Evolutionary conservation across 1,140 invertebrate genomes (phyloP).

Genomic region (Drosophila navojoa): DNA sequence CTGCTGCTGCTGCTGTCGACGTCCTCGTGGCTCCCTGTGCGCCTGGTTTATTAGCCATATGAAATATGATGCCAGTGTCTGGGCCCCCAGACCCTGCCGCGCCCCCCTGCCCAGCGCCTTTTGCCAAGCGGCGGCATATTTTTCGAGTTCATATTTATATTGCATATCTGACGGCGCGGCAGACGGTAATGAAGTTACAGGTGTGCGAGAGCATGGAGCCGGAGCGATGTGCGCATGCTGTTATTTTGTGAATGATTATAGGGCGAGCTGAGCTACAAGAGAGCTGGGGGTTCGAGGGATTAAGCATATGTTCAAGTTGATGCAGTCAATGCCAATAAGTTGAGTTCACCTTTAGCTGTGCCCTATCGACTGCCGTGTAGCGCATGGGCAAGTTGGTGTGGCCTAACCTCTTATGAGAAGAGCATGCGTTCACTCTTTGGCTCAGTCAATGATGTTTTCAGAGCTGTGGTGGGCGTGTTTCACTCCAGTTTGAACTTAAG

Average conservation of each 20-base stretch:
- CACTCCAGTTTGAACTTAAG: slow-evolving; percentile 80
- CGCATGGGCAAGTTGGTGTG: slow-evolving; percentile 4
- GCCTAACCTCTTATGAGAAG: slow-evolving; percentile 10
- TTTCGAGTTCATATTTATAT: slow-evolving; percentile 63
- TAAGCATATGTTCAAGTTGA: not conserved
- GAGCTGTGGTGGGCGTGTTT: slow-evolving; percentile 39
- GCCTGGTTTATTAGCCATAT: slow-evolving; percentile 74
- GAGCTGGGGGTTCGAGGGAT: not conserved
- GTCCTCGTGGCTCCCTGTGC: slow-evolving; percentile 13
- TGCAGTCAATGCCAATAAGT: not conserved
- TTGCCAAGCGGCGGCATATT: slow-evolving; percentile 40
- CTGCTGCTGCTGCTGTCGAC: slow-evolving; percentile 36
- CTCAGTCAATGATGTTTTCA: slow-evolving; percentile 36
- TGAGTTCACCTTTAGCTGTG: not conserved
- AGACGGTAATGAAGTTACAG: slow-evolving; percentile 74
- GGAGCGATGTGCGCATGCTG: slow-evolving; percentile 7
- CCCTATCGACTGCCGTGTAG: slow-evolving; percentile 8
- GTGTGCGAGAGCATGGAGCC: slow-evolving; percentile 40
- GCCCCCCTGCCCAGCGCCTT: slow-evolving; percentile 19
- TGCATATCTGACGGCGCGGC: slow-evolving; percentile 59
- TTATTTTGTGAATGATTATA: not conserved
- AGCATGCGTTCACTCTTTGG: slow-evolving; percentile 19
- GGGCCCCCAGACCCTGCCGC: slow-evolving; percentile 6
- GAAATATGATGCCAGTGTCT: slow-evolving; percentile 71
- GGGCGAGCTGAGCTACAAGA: too few relatives aligned